Conservation (phyloP, 2,888 invertebrate genomes). For the Drosophila emarginata region DNA sequence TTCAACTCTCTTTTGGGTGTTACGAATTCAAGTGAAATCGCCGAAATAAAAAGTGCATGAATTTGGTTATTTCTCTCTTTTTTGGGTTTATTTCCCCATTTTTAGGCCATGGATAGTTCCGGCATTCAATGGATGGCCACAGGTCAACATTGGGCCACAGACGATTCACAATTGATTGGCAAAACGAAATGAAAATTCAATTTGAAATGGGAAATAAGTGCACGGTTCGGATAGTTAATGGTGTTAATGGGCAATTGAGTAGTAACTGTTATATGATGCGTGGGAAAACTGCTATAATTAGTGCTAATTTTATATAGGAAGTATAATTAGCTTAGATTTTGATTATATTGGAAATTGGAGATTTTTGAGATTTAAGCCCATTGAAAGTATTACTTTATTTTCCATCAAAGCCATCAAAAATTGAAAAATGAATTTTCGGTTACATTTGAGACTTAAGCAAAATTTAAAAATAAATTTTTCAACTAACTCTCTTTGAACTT, state of each 20-base stretch:
- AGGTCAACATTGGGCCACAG: constrained; percentile 43
- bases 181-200: constrained; percentile 72
- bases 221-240: background rate
- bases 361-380: no score
- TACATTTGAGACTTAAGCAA: no score
- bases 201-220: constrained; percentile 49
- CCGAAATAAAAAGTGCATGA: constrained; percentile 69
- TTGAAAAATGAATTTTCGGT: no score
- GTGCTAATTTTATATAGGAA: background rate
- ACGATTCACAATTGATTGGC: constrained; percentile 69
- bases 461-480: no score
- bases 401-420: no score
- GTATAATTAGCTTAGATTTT: no score
- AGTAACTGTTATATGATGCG: constrained; percentile 11
- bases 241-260: constrained; percentile 30
- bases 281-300: background rate
- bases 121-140: constrained; percentile 43
- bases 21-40: constrained; percentile 77
- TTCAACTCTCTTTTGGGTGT: constrained; percentile 64
- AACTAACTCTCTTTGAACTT: no score
- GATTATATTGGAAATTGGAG: no score
- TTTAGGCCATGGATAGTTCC: constrained; percentile 60
- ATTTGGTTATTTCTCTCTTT: constrained; percentile 27
- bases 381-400: no score
- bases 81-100: constrained; percentile 1